phyloP scores from a whole-genome alignment of 1,140 invertebrate species.

The Drosophila lacteicornis region DNA sequence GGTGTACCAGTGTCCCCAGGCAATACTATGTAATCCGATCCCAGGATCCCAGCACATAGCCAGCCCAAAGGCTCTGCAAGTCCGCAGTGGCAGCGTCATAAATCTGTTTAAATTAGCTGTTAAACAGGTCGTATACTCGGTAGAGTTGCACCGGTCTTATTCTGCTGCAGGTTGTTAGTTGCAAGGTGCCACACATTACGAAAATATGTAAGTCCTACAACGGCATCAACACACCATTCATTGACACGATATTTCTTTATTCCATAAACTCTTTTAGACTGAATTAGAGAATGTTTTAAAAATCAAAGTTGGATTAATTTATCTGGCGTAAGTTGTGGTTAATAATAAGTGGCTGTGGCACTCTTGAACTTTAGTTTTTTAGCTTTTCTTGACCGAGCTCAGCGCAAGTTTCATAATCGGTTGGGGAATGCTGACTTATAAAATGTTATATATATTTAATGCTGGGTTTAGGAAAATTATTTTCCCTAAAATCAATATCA shows the following conservation, averaged over 20 bases:
- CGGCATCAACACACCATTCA: too few species aligned
- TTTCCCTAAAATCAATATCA: too few species aligned
- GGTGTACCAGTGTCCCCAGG: not conserved
- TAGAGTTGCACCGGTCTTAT: slow-evolving; percentile 30
- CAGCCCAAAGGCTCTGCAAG: not conserved
- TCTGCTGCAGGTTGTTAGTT: slow-evolving; percentile 14
- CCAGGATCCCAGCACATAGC: not conserved
- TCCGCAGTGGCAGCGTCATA: slow-evolving; percentile 55
- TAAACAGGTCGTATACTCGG: slow-evolving; percentile 62
- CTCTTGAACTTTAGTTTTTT: too few species aligned
- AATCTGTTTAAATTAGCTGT: slow-evolving; percentile 71
- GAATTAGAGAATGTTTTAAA: too few species aligned
- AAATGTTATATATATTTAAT: too few species aligned
- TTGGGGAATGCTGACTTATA: too few species aligned
- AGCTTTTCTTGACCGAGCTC: too few species aligned
- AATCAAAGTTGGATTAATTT: too few species aligned
- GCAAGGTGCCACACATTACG: not conserved
- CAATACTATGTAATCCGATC: not conserved
- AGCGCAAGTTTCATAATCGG: too few species aligned
- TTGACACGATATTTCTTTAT: too few species aligned
- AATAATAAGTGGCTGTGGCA: not conserved
- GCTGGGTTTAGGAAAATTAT: too few species aligned
- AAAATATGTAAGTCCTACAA: not conserved
- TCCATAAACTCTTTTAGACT: too few species aligned
- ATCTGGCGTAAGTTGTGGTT: not conserved